Conservation (phyloP, 1,140 invertebrate genomes). For the Himalopsyche phryganea region DNA sequence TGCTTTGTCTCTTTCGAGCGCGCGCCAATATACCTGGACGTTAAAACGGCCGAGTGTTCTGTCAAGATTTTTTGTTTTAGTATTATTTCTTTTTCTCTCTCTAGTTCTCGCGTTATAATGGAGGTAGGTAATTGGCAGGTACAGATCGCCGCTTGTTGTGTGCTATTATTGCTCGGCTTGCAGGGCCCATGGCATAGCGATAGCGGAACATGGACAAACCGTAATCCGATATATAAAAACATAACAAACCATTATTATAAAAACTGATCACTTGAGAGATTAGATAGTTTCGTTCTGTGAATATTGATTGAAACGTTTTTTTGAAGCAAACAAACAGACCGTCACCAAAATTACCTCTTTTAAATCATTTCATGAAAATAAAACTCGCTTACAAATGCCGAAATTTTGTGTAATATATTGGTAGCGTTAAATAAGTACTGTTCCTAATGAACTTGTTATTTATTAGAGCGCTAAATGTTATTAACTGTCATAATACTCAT, state of each 20-base stretch:
- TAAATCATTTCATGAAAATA: too few relatives aligned
- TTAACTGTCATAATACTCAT: too few relatives aligned
- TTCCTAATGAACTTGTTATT: too few relatives aligned
- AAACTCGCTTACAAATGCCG: too few relatives aligned
- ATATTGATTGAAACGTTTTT: too few relatives aligned
- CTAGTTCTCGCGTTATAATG: constrained; percentile 22
- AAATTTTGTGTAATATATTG: too few relatives aligned
- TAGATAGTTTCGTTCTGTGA: too few relatives aligned
- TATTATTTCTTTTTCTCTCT: constrained; percentile 10
- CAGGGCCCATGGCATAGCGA: not conserved
- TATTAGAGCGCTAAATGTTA: too few relatives aligned
- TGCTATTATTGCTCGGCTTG: constrained; percentile 14
- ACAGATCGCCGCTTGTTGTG: constrained; percentile 19
- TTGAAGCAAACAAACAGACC: too few relatives aligned
- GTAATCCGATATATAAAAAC: not conserved
- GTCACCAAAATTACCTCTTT: too few relatives aligned
- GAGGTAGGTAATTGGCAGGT: constrained; percentile 19
- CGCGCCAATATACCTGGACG: constrained; percentile 1
- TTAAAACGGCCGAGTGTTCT: constrained; percentile 14
- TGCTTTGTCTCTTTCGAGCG: constrained; percentile 10
- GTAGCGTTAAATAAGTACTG: too few relatives aligned
- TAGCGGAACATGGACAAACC: not conserved
- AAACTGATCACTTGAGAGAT: too few relatives aligned
- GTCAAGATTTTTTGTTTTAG: constrained; percentile 18
- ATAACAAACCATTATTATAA: not conserved